phyloP scores from a whole-genome alignment of 2,113 vertebrate species.

The Hemiprocne comata region DNA sequence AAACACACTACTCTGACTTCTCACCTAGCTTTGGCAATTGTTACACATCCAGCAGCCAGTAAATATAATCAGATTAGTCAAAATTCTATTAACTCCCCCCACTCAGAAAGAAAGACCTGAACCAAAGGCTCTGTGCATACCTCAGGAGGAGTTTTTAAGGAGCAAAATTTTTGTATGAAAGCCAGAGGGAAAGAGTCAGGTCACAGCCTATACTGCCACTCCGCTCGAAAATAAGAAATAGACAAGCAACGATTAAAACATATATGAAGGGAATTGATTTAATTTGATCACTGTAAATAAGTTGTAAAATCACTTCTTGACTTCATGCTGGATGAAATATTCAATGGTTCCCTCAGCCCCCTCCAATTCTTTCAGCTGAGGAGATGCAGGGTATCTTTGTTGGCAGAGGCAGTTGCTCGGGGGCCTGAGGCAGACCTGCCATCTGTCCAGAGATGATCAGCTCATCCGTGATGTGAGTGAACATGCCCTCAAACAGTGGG shows the following conservation, averaged over 20 bases:
- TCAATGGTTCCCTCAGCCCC: neutral
- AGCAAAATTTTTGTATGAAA: neutral
- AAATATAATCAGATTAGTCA: neutral
- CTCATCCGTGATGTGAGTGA: neutral
- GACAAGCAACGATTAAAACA: conserved; percentile 37
- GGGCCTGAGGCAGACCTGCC: conserved; percentile 30
- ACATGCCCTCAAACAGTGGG: neutral
- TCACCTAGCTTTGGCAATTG: neutral
- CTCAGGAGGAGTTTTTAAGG: accelerated
- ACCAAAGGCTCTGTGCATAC: neutral
- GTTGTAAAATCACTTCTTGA: conserved; percentile 40
- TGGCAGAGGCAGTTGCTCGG: conserved; percentile 44
- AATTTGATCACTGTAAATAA: conserved; percentile 49
- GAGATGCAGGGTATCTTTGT: conserved; percentile 38
- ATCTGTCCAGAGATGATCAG: conserved; percentile 57
- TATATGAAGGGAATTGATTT: conserved; percentile 24
- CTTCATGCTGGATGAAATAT: conserved; percentile 64
- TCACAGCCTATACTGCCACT: neutral
- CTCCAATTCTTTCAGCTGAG: conserved; percentile 33
- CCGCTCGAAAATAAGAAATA: neutral
- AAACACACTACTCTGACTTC: neutral
- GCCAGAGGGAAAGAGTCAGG: neutral
- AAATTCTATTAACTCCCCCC: neutral
- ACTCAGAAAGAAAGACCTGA: neutral
- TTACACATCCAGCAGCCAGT: neutral